Conservation (phyloP, 2,113 vertebrate genomes). For the Meles meles region DNA sequence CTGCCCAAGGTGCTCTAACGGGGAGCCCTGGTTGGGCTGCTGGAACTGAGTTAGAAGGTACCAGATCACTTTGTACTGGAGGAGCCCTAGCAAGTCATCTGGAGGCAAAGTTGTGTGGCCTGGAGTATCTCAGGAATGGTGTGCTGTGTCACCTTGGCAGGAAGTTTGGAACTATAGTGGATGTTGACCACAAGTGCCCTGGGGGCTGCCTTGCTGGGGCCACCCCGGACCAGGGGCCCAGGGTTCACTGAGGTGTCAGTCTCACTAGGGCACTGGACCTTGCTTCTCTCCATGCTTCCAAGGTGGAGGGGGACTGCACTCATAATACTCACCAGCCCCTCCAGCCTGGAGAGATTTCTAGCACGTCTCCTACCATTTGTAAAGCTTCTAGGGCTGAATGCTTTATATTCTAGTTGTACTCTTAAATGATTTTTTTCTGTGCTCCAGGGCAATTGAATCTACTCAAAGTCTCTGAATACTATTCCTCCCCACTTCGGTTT, state of each 20-base stretch:
- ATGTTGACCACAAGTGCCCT: neutral
- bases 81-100: neutral
- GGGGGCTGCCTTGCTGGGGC: neutral
- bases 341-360: neutral
- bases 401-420: neutral
- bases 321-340: neutral
- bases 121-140: neutral
- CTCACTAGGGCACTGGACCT: neutral
- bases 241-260: neutral
- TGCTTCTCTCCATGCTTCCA: neutral
- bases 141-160: neutral
- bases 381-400: neutral
- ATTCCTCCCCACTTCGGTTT: neutral
- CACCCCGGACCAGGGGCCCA: neutral
- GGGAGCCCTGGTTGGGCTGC: neutral
- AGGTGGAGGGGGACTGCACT: neutral
- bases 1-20: neutral
- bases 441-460: neutral
- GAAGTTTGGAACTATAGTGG: neutral
- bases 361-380: neutral
- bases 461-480: neutral
- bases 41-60: neutral
- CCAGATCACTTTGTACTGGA: neutral
- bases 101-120: neutral
- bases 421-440: neutral